Evolutionary conservation across 2,888 invertebrate species (phyloP).

Genomic region (Tenthredo livida): DNA sequence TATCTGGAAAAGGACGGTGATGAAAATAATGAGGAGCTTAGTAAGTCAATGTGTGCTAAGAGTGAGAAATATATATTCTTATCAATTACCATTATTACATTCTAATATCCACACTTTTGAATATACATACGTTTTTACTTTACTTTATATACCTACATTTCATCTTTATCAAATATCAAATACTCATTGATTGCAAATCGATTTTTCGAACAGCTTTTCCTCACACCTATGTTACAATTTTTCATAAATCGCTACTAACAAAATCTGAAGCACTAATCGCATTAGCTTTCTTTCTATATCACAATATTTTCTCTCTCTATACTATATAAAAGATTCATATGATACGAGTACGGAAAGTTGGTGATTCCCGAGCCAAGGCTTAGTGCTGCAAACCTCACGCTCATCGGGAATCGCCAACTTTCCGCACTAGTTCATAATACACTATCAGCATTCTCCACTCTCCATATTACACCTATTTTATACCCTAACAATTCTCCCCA

Average conservation of each 20-base stretch:
- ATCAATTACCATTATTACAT: constrained; percentile 81
- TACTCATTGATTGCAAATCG: not conserved
- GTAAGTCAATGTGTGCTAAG: constrained; percentile 70
- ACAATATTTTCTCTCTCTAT: not conserved
- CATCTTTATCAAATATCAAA: not conserved
- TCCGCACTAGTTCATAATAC: no score
- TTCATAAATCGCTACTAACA: constrained; percentile 57
- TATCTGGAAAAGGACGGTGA: constrained; percentile 92
- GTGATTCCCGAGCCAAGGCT: no score
- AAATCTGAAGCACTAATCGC: constrained; percentile 48
- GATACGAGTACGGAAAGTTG: no score
- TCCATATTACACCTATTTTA: no score
- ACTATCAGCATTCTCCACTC: no score
- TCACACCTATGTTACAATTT: constrained; percentile 73
- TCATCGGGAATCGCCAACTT: no score
- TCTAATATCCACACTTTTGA: constrained; percentile 75
- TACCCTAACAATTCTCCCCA: not conserved
- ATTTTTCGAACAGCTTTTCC: constrained; percentile 65
- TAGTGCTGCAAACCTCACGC: no score
- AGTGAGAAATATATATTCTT: constrained; percentile 34
- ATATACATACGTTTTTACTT: not conserved
- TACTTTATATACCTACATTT: not conserved
- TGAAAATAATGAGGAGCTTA: constrained; percentile 78
- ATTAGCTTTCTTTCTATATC: not conserved
- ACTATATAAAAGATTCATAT: no score